phyloP scores from a whole-genome alignment of 1,140 invertebrate genomes.

The Triops longicaudatus region DNA sequence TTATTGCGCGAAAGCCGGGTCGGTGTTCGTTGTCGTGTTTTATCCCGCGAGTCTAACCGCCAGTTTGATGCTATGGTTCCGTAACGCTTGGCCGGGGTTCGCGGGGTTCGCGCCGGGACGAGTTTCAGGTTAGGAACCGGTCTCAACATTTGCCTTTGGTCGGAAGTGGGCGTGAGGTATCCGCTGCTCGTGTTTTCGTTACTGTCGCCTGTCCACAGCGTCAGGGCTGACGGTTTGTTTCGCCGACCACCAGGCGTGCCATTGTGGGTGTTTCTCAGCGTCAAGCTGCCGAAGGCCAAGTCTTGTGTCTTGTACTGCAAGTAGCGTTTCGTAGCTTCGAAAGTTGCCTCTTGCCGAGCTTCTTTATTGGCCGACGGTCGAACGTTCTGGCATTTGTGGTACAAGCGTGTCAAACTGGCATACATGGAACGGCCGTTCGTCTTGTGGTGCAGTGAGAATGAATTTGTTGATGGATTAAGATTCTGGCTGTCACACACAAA shows the following conservation, averaged over 20 bases:
- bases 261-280: not conserved
- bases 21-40: not conserved
- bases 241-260: too few species aligned
- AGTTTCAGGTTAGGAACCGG: too few species aligned
- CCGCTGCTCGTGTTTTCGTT: constrained; percentile 17
- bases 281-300: not conserved
- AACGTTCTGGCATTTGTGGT: not conserved
- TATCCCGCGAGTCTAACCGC: not conserved
- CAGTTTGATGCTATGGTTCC: not conserved
- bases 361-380: not conserved
- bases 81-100: not conserved
- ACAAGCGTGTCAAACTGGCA: not conserved
- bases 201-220: not conserved
- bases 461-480: not conserved
- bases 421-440: not conserved
- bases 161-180: constrained; percentile 4
- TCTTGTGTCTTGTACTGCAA: not conserved
- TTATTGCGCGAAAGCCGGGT: not conserved
- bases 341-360: not conserved
- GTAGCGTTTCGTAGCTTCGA: not conserved
- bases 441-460: not conserved
- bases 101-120: not conserved
- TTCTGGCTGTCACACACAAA: not conserved
- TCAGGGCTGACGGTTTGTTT: not conserved
- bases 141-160: not conserved